Evolutionary conservation across 2,113 vertebrate genomes (phyloP).

Genomic region (Chloroceryle aenea): DNA sequence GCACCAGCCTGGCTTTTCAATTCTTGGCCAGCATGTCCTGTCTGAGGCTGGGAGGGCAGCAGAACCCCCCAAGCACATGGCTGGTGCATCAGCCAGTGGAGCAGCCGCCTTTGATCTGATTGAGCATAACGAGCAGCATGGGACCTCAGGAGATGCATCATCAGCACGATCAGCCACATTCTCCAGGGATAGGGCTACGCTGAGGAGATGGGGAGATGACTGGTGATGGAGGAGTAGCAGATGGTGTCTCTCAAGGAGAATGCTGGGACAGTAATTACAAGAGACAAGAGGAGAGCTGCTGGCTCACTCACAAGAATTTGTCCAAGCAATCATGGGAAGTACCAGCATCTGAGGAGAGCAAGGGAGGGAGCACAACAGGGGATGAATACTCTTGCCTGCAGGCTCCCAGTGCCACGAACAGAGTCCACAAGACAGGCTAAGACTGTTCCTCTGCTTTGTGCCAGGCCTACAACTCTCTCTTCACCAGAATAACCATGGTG

Average conservation of each 20-base stretch:
- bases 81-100: background rate
- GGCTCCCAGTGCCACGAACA: background rate
- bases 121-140: background rate
- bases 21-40: background rate
- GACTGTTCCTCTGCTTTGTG: background rate
- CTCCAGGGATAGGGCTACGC: background rate
- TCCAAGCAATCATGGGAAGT: background rate
- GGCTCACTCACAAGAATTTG: slow-evolving; percentile 4
- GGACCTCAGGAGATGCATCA: background rate
- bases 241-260: slow-evolving; percentile 62
- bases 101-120: background rate
- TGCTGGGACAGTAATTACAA: slow-evolving; percentile 40
- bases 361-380: accelerated
- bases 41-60: background rate
- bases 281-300: slow-evolving; percentile 54
- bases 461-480: accelerated
- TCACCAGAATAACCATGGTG: background rate
- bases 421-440: background rate
- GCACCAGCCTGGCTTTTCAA: background rate
- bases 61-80: accelerated
- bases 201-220: background rate
- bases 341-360: background rate
- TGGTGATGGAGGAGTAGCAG: slow-evolving; percentile 59
- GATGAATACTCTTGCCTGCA: background rate
- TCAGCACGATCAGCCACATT: background rate